Evolutionary conservation across 30 jellyfish, hydroid and myxozoan genomes (phyloP).

Genomic region (Turritopsis rubra): DNA sequence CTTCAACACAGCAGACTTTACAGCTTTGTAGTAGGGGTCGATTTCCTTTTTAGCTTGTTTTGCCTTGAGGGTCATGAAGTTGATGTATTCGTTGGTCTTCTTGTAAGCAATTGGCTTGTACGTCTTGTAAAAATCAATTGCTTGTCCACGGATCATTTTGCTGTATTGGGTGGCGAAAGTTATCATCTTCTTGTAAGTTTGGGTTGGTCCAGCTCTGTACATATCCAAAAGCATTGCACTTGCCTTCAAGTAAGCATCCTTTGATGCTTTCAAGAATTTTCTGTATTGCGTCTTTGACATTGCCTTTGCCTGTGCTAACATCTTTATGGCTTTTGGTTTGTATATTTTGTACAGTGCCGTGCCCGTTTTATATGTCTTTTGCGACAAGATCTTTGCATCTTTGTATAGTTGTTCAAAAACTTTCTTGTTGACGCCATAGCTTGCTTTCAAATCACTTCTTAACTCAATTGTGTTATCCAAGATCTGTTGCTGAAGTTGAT

Average conservation of each 20-base stretch:
- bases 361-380: slow-evolving; percentile 3
- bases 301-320: background rate
- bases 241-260: background rate
- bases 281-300: background rate
- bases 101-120: slow-evolving; percentile 8
- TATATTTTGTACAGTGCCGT: background rate
- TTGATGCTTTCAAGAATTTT: background rate
- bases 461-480: slow-evolving; percentile 68
- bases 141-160: background rate
- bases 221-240: background rate
- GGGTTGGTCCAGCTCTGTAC: background rate
- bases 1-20: slow-evolving; percentile 1
- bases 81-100: background rate
- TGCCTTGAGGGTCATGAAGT: background rate
- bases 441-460: slow-evolving; percentile 54
- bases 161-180: background rate
- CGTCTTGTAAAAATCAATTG: background rate
- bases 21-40: background rate
- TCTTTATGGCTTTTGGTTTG: background rate
- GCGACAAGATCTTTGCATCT: slow-evolving; percentile 21
- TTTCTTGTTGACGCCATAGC: slow-evolving; percentile 47
- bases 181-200: slow-evolving; percentile 9
- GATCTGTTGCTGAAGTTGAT: slow-evolving; percentile 20
- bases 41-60: slow-evolving; percentile 14
- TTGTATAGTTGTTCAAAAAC: slow-evolving; percentile 45